phyloP scores from a whole-genome alignment of 2,888 invertebrate genomes.

The Drosophila trichaetosa region DNA sequence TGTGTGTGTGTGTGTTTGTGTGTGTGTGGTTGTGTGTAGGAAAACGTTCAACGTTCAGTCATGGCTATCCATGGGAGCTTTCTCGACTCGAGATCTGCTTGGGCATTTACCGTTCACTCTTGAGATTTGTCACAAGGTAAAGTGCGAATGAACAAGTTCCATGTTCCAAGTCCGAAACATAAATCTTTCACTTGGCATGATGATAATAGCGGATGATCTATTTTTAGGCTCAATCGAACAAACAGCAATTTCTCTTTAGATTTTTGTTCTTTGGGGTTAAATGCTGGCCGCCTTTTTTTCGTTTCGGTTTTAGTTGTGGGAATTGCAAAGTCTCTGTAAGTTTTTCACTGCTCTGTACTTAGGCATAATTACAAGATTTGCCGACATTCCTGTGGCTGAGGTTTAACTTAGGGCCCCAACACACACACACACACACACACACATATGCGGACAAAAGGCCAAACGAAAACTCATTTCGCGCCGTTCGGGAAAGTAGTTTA shows the following conservation, averaged over 20 bases:
- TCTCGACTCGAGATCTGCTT: constrained; percentile 10
- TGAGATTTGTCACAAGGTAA: constrained; percentile 48
- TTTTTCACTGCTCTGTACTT: constrained; percentile 38
- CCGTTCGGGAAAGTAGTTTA: constrained; percentile 54
- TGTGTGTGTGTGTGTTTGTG: constrained; percentile 25
- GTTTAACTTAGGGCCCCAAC: constrained; percentile 23
- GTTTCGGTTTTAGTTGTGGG: constrained; percentile 44
- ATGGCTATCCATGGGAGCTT: constrained; percentile 18
- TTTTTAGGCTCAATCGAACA: constrained; percentile 41
- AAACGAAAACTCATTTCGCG: constrained; percentile 43
- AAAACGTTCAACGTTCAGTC: constrained; percentile 18
- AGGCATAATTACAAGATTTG: constrained; percentile 50
- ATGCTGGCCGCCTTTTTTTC: constrained; percentile 32
- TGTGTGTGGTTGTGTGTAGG: constrained; percentile 15
- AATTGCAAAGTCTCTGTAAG: constrained; percentile 30
- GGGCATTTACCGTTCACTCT: constrained; percentile 32
- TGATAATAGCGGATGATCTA: constrained; percentile 58
- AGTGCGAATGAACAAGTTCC: constrained; percentile 46
- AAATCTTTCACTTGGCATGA: constrained; percentile 41
- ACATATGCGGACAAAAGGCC: constrained; percentile 34
- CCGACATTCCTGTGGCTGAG: constrained; percentile 62
- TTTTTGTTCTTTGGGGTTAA: constrained; percentile 44
- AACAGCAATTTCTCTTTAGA: constrained; percentile 17
- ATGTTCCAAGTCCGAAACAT: constrained; percentile 14
- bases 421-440: neutral